Evolutionary conservation across 1,140 invertebrate genomes (phyloP), one percentile per base, ranked within the genome.

Genomic region (Psilanteris sp.): DNA sequence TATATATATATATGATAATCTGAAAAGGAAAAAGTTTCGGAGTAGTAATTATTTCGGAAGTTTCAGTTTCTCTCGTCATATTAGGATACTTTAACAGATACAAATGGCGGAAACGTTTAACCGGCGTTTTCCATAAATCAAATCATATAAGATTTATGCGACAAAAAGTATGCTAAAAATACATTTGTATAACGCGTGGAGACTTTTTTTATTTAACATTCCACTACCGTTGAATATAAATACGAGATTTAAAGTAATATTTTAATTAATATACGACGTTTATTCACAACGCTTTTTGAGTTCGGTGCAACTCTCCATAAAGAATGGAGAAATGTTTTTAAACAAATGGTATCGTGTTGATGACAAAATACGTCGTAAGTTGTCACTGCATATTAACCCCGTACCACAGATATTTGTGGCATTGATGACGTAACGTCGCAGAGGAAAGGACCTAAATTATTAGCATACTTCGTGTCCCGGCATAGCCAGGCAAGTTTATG

Each of bases 381-480:
- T 29, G 27, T 26, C 62, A 13, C 39, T 68, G 73, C 77, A 68
- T 73, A 79, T 64, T 80, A 77, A 79, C 73, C 79, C 67, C 75
- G 79, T 79, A 76, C 70, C 73, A 74, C 55, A 75, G 55, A 78
- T 77, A 62, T 52, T 18, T 27, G 22, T 70, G 62, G 64, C 50
- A 54, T 59, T 66, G 73, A 62, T 66, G 73, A 70, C 57, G 61
- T 67, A 61, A 67, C 39, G 43, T 44, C 54, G 39, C 20, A 46
- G 46, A 67, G 59, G 72, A 61, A 66, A 64, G 52, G 68, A 71
- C 61, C 76, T 66, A 79, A 79, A 79, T 81, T 74, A 84, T 83
- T 80, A 84, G 78, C 81, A 81, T 81, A 83, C 72, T 78, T 70
- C 83, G 83, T 85, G 83, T 80, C 79, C 48, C 15, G 46, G 83